Conservation (phyloP, 1,140 invertebrate genomes). For the Trichoplusia ni region DNA sequence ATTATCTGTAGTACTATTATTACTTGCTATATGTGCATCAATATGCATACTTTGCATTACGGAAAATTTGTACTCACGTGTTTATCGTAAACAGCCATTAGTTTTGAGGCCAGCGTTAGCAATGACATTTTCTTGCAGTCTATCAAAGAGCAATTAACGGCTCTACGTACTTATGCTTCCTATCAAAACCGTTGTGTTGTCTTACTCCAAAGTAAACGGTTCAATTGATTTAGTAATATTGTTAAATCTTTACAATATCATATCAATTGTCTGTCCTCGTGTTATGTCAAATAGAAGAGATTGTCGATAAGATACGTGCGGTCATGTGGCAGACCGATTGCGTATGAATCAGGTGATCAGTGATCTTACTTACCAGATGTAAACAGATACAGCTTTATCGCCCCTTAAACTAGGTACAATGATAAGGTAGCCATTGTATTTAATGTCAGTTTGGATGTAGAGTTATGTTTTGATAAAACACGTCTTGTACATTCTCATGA, state of each 20-base stretch:
- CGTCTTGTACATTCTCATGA: neutral
- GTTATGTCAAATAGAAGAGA: conserved; percentile 47
- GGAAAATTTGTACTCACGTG: conserved; percentile 40
- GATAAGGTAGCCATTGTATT: conserved; percentile 36
- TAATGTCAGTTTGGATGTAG: conserved; percentile 38
- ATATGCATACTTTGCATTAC: conserved; percentile 5
- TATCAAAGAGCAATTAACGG: conserved; percentile 31
- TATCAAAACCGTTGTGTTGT: neutral
- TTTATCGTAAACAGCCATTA: conserved; percentile 38
- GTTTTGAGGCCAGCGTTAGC: conserved; percentile 31
- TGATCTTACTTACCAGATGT: conserved; percentile 39
- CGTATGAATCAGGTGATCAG: conserved; percentile 60
- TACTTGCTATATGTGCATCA: neutral
- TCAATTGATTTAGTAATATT: neutral
- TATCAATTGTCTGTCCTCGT: conserved; percentile 26
- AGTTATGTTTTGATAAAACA: conserved; percentile 24
- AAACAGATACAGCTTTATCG: conserved; percentile 39
- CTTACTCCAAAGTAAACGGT: neutral
- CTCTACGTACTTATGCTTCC: neutral
- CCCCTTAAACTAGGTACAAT: conserved; percentile 17
- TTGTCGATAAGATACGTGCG: conserved; percentile 51
- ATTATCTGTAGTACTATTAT: conserved; percentile 1
- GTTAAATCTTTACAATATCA: conserved; percentile 8
- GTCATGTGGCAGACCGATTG: conserved; percentile 56
- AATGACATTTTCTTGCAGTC: conserved; percentile 11